A percentile compares a stretch with the other conserved stretches of the same genome.
These are phyloP conservation scores for Drosophila athabasca DNA, from an alignment of 1,140 invertebrate species.

Conservation along the genomic window DNA sequence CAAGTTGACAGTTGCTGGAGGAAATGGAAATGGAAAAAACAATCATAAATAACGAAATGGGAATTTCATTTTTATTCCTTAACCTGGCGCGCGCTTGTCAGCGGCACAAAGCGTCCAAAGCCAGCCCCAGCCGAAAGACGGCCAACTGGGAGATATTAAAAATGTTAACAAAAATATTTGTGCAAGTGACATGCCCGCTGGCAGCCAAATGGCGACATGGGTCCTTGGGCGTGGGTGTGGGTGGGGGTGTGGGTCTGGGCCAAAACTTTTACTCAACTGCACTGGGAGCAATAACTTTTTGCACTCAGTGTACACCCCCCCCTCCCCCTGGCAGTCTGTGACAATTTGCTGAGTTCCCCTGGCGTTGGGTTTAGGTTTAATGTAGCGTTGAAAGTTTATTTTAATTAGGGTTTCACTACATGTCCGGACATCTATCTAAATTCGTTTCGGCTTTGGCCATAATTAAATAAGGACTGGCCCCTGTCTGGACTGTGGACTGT, in stretches of 20 bases:
- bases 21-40: constrained; percentile 15
- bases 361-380: constrained; percentile 22
- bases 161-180: constrained; percentile 49
- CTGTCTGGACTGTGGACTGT: too few species aligned
- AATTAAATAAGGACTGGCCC: too few species aligned
- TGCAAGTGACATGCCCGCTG: constrained; percentile 10
- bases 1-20: constrained; percentile 10
- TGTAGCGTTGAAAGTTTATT: constrained; percentile 60
- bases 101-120: not conserved
- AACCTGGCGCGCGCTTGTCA: not conserved
- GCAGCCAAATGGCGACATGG: not conserved
- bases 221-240: not conserved
- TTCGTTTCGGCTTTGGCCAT: too few species aligned
- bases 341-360: constrained; percentile 39
- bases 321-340: not conserved
- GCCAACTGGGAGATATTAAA: constrained; percentile 36
- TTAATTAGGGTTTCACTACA: constrained; percentile 40
- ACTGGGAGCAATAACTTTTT: constrained; percentile 51
- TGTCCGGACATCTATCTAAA: not conserved
- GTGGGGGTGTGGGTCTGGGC: not conserved
- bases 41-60: not conserved
- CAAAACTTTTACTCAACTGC: constrained; percentile 34
- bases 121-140: not conserved
- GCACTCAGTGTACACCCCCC: constrained; percentile 15
- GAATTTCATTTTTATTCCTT: not conserved